Evolutionary conservation across 2,888 invertebrate genomes (phyloP), one percentile per base, ranked within the genome.

Genomic region (Melieria omissa): DNA sequence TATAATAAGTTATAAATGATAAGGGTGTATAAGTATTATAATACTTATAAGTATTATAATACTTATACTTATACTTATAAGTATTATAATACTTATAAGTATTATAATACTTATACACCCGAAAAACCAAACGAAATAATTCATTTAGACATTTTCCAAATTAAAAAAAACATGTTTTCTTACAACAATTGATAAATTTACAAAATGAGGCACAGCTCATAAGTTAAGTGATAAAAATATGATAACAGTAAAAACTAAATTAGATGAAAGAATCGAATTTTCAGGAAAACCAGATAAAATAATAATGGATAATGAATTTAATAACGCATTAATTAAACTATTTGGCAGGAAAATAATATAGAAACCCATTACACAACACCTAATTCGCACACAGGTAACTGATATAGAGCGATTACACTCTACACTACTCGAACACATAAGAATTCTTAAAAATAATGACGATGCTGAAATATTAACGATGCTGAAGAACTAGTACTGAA

Each of bases 261-360:
- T 75, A 6, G 63, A 72, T 29, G 67, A 70, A 65, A 60, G 68
- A 57, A 62, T 70, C 29, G 14, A 65, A 9, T 58, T 63, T 29
- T 49, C 69, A 54, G 70, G 70, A 52, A 71, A 69, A 63, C 71
- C 72, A 4, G 62, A 70, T 7, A 49, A 65, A 9, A 7, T 72
- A 3, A 60, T 75, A 29, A 73, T 71, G 72, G 74, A 74, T 16
- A 77, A 74, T 52, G 75, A 76, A 57, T 74, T 76, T 58, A 71
- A 75, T 14, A 73, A 74, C 10, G 65, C 58, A 16, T 64, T 70
- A 8, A 68, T 75, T 42, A 76, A 58, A 57, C 29, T 71, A 14
- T 71, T 14, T 74, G 71, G 41, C 14, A 42, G 12, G 73, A 75
- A 60, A 70, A 74, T 67, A 52, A 61, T 14, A 72, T 73, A 44